Evolutionary conservation across 2,113 vertebrate species (phyloP).

Genomic region (Nerophis ophidion): DNA sequence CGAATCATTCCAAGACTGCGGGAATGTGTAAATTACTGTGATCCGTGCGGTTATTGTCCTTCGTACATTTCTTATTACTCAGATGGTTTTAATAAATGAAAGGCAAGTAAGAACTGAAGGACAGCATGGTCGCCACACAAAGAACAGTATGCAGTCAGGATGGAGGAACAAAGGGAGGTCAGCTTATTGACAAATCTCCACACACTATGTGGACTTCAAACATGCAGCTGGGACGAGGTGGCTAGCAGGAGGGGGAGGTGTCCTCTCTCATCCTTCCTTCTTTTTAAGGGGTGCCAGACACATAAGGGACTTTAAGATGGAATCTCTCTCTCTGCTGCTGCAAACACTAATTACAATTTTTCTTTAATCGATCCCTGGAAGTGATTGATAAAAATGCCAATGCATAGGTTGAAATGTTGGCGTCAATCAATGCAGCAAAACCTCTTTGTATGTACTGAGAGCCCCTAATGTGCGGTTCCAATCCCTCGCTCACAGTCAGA

Average conservation of each 20-base stretch:
- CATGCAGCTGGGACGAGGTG: slow-evolving; percentile 19
- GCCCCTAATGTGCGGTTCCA: too few species aligned
- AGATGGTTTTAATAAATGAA: too few species aligned
- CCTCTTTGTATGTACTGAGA: background rate
- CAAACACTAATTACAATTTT: slow-evolving; percentile 11
- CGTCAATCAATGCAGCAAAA: background rate
- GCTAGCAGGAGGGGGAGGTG: background rate
- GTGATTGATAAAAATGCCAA: slow-evolving; percentile 6
- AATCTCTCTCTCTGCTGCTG: slow-evolving; percentile 2
- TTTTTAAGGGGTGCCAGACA: slow-evolving; percentile 1
- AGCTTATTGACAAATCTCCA: slow-evolving; percentile 40
- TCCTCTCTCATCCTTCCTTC: slow-evolving; percentile 3
- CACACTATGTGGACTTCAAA: slow-evolving; percentile 39
- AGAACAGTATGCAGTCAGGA: slow-evolving; percentile 16
- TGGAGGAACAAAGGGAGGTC: slow-evolving; percentile 41
- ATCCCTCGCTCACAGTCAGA: too few species aligned
- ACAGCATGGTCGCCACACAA: slow-evolving; percentile 13
- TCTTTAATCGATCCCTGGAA: slow-evolving; percentile 6
- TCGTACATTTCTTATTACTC: background rate
- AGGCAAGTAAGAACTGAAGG: slow-evolving; percentile 14
- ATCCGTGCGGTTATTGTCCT: background rate
- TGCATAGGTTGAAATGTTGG: background rate
- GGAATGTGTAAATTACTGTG: background rate
- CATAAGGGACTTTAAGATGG: slow-evolving; percentile 12
- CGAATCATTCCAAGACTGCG: background rate